phyloP scores from a whole-genome alignment of 2,888 invertebrate species.

The Plagodis pulveraria region DNA sequence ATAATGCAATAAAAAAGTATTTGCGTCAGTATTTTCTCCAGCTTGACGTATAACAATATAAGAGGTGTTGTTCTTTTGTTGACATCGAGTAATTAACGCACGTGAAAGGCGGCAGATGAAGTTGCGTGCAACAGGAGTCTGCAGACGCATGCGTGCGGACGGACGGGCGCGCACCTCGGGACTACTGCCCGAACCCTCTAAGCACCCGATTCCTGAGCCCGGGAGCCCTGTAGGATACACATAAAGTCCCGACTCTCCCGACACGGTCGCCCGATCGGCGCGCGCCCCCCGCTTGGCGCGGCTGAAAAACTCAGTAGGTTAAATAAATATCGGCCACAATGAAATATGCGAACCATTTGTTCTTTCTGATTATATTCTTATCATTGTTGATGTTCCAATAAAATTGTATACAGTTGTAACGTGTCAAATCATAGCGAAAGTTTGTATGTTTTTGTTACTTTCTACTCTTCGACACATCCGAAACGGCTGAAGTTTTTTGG shows the following conservation, averaged over 20 bases:
- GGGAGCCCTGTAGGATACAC: conserved; percentile 41
- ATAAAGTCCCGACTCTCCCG: conserved; percentile 55
- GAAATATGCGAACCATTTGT: conserved; percentile 34
- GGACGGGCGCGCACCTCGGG: conserved; percentile 61
- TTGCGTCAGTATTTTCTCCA: not conserved
- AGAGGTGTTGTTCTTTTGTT: conserved; percentile 13
- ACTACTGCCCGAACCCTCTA: conserved; percentile 53
- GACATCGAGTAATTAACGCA: conserved; percentile 22
- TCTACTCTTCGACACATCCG: too few relatives aligned
- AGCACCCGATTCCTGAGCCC: conserved; percentile 40
- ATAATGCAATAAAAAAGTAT: conserved; percentile 2
- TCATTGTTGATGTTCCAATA: conserved; percentile 18
- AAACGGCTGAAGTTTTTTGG: too few relatives aligned
- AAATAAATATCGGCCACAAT: conserved; percentile 37
- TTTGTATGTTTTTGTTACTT: not conserved
- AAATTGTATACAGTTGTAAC: not conserved
- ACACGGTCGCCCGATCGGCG: conserved; percentile 41
- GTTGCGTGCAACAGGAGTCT: conserved; percentile 58
- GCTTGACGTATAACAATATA: not conserved
- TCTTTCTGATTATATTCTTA: conserved; percentile 9
- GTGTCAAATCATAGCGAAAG: not conserved
- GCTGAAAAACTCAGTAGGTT: conserved; percentile 35
- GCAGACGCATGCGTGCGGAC: conserved; percentile 73
- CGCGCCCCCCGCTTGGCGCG: conserved; percentile 56
- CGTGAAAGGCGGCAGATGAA: conserved; percentile 18